Evolutionary conservation across 2,888 invertebrate species (phyloP).

Genomic region (Charanyca ferruginea): DNA sequence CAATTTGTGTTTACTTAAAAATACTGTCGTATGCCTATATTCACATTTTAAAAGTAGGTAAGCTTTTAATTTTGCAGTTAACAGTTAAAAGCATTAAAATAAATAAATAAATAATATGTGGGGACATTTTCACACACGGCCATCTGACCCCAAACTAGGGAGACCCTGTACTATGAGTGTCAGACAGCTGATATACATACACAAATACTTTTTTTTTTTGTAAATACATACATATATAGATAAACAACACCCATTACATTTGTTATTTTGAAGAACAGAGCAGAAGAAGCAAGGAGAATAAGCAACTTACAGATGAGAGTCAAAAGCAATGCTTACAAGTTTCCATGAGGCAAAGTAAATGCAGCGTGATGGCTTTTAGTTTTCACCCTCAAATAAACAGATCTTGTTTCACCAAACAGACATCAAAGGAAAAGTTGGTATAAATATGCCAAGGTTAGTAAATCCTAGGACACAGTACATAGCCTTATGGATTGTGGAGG

Average conservation of each 20-base stretch:
- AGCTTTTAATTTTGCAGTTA: not conserved
- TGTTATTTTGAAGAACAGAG: no score
- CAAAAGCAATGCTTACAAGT: not conserved
- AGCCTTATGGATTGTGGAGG: conserved; percentile 50
- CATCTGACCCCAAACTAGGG: no score
- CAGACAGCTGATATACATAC: no score
- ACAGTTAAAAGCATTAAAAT: no score
- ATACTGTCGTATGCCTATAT: no score
- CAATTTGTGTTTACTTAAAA: no score
- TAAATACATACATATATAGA: no score
- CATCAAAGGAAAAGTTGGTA: conserved; percentile 5
- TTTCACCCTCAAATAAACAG: not conserved
- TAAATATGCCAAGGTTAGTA: conserved; percentile 48
- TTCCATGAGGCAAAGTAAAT: not conserved
- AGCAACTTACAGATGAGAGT: not conserved
- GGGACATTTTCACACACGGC: no score
- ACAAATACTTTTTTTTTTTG: no score
- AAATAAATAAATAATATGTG: no score
- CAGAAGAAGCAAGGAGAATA: not conserved
- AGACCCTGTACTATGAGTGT: no score
- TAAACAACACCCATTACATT: not conserved
- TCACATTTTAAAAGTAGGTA: no score
- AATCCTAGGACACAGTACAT: conserved; percentile 31
- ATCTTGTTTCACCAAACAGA: conserved; percentile 11
- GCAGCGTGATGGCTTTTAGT: not conserved